Conservation (phyloP, 2,113 vertebrate genomes). For the Gopherus evgoodei region DNA sequence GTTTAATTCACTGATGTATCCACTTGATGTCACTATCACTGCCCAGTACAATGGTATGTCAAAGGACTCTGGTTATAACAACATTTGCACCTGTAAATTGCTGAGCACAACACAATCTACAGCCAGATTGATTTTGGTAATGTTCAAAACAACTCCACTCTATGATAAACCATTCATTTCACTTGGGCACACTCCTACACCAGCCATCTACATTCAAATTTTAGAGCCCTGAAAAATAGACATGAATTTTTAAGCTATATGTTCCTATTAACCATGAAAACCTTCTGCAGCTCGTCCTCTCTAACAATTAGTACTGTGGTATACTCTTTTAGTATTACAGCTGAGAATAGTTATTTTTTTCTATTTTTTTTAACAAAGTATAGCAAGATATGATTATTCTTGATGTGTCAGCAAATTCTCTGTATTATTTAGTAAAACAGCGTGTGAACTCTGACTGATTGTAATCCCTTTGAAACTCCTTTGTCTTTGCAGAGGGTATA, state of each 20-base stretch:
- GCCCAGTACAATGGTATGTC: conserved; percentile 58
- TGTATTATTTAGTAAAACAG: background rate
- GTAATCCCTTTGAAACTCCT: background rate
- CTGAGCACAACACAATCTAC: background rate
- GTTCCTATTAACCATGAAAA: background rate
- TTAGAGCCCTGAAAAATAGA: background rate
- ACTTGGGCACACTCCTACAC: background rate
- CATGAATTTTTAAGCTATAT: background rate
- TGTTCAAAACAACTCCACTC: background rate
- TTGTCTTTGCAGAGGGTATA: background rate
- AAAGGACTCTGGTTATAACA: conserved; percentile 47
- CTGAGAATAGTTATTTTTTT: background rate
- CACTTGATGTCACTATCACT: conserved; percentile 77
- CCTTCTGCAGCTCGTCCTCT: background rate
- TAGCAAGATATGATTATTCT: background rate
- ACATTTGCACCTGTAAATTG: conserved; percentile 5
- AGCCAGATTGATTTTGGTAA: background rate
- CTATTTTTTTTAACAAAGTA: background rate
- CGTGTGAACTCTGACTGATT: background rate
- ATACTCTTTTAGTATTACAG: background rate
- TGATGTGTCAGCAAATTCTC: background rate
- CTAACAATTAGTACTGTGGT: background rate
- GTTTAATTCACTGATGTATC: conserved; percentile 69
- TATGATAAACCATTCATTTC: background rate
- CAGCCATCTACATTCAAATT: background rate